Conservation (phyloP, 2,888 invertebrate genomes). For the Chirona hameri region DNA sequence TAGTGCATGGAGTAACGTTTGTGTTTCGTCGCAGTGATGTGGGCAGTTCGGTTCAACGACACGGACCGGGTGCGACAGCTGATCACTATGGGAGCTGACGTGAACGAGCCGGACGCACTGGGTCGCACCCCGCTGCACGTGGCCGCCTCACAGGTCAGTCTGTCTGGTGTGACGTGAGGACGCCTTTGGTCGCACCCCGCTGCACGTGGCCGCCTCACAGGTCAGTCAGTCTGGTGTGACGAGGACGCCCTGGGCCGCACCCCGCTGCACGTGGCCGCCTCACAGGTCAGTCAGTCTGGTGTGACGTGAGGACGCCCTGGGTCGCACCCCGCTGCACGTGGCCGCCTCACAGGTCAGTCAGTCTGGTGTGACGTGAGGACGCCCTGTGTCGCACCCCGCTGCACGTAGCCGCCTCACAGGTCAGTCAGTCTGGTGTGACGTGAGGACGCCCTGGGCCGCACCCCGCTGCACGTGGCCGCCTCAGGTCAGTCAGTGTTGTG, state of each 20-base stretch:
- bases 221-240: neutral
- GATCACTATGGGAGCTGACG: neutral
- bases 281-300: neutral
- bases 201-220: constrained; percentile 5
- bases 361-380: too few species aligned
- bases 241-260: neutral
- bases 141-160: constrained; percentile 4
- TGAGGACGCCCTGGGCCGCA: neutral
- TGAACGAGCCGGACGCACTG: constrained; percentile 8
- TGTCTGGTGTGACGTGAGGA: too few species aligned
- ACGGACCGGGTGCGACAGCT: neutral
- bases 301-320: too few species aligned
- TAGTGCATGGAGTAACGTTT: too few species aligned
- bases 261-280: neutral
- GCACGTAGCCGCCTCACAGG: constrained; percentile 2
- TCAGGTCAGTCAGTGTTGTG: neutral
- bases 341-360: neutral
- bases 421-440: neutral
- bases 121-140: neutral
- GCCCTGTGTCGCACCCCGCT: neutral
- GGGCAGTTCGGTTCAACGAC: constrained; percentile 23
- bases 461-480: neutral
- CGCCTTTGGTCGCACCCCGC: neutral
- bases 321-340: neutral
- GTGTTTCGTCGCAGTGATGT: neutral